Percentiles rank a stretch among this genome's conserved stretches.
Conservation (phyloP, 2,113 vertebrate genomes). For the Colossoma macropomum region DNA sequence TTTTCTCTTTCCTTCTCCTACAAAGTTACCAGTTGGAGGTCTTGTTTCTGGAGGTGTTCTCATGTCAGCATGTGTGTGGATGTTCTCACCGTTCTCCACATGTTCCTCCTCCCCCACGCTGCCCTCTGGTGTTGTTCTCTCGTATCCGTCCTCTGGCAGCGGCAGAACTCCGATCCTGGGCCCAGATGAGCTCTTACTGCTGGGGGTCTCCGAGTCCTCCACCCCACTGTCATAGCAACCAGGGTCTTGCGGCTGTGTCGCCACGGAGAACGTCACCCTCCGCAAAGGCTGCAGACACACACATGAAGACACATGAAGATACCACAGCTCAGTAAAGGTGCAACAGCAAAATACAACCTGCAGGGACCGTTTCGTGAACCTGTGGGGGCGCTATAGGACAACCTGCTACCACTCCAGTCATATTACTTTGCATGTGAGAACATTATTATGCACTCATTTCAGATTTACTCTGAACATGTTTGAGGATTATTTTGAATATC, state of each 20-base stretch:
- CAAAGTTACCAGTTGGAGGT: too few species aligned
- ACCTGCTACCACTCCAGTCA: too few species aligned
- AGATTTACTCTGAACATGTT: too few species aligned
- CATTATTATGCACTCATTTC: too few species aligned
- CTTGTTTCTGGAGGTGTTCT: not conserved
- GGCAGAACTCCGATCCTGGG: conserved; percentile 91
- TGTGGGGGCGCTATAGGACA: too few species aligned
- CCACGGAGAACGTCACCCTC: conserved; percentile 95
- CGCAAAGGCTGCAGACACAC: conserved; percentile 85
- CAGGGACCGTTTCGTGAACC: too few species aligned
- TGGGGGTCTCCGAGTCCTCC: conserved; percentile 96
- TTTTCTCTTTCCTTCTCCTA: too few species aligned
- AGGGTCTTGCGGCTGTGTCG: conserved; percentile 91
- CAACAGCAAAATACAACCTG: too few species aligned
- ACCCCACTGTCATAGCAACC: conserved; percentile 95
- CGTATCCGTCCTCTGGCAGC: conserved; percentile 93
- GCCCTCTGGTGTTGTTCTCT: conserved; percentile 94
- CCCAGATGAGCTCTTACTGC: conserved; percentile 94
- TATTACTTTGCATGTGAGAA: too few species aligned
- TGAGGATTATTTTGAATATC: too few species aligned
- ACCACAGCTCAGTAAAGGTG: too few species aligned
- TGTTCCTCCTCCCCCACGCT: conserved; percentile 98
- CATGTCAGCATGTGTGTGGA: not conserved
- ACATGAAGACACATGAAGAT: conserved; percentile 26
- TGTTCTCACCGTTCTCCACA: conserved; percentile 88